These are phyloP conservation scores for Cyclopterus lumpus DNA, from an alignment of 2,797 vertebrate genomes.

Conservation along the genomic window DNA sequence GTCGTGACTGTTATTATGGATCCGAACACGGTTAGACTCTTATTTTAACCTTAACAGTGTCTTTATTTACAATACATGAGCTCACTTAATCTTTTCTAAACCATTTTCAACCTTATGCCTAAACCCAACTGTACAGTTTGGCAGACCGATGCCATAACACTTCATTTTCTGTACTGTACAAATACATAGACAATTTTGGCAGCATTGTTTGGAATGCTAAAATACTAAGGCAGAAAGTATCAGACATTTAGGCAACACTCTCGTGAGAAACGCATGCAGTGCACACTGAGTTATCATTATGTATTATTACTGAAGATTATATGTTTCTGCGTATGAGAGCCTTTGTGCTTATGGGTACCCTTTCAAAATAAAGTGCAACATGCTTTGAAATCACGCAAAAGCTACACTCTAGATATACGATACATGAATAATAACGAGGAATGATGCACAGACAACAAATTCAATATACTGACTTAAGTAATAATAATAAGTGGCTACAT, in stretches of 20 bases:
- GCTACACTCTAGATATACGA: neutral
- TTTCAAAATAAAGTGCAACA: constrained; percentile 18
- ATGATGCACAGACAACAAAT: neutral
- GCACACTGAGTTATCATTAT: neutral
- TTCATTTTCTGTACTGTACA: neutral
- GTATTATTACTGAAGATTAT: neutral
- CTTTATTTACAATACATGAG: neutral
- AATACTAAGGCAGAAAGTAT: neutral
- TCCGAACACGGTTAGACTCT: neutral
- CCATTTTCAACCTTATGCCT: neutral
- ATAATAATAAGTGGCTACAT: constrained; percentile 5
- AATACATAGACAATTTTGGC: neutral
- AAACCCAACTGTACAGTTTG: neutral
- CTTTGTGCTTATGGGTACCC: neutral
- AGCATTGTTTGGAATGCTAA: neutral
- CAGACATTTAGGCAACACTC: neutral
- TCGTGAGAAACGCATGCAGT: neutral
- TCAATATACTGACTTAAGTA: neutral
- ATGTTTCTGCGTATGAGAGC: neutral
- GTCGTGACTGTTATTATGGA: neutral
- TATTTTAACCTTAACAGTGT: neutral
- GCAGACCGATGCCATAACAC: neutral
- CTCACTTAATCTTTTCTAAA: neutral
- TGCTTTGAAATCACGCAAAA: neutral
- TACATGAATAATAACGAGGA: neutral